Conservation (phyloP, 2,797 vertebrate genomes). For the Bovichtus variegatus region DNA sequence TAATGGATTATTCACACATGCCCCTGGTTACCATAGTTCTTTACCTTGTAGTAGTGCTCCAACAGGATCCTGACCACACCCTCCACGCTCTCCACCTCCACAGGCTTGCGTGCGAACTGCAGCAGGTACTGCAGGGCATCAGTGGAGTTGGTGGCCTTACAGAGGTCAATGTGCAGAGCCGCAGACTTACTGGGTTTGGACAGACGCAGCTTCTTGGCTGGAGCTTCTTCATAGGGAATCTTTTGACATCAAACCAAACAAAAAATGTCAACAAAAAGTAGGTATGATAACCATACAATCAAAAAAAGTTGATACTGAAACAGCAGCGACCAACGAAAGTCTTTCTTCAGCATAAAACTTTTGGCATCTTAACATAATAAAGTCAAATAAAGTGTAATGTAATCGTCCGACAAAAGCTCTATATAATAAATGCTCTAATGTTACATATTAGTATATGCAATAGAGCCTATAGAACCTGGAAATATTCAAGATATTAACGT, state of each 20-base stretch:
- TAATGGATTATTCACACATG: not conserved
- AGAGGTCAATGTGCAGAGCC: slow-evolving; percentile 94
- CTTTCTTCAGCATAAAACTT: too few species aligned
- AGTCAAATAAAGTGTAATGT: not conserved
- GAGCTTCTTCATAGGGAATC: slow-evolving; percentile 91
- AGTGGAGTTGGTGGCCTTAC: slow-evolving; percentile 92
- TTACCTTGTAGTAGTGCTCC: slow-evolving; percentile 98
- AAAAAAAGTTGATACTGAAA: not conserved
- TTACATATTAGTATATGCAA: too few species aligned
- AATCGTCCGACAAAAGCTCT: not conserved
- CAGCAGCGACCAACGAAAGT: too few species aligned
- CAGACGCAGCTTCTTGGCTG: slow-evolving; percentile 93
- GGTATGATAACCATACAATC: not conserved
- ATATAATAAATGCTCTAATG: too few species aligned
- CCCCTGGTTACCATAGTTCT: not conserved
- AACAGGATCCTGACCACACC: slow-evolving; percentile 94
- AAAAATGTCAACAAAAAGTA: not conserved
- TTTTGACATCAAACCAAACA: slow-evolving; percentile 40
- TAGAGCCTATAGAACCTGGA: too few species aligned
- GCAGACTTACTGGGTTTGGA: slow-evolving; percentile 98
- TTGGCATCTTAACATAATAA: too few species aligned
- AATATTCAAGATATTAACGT: not conserved
- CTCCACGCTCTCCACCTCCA: slow-evolving; percentile 96
- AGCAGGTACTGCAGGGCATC: slow-evolving; percentile 96
- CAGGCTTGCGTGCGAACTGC: slow-evolving; percentile 93